Conservation (phyloP, 2,888 invertebrate species). For the Dolomedes plantarius region DNA sequence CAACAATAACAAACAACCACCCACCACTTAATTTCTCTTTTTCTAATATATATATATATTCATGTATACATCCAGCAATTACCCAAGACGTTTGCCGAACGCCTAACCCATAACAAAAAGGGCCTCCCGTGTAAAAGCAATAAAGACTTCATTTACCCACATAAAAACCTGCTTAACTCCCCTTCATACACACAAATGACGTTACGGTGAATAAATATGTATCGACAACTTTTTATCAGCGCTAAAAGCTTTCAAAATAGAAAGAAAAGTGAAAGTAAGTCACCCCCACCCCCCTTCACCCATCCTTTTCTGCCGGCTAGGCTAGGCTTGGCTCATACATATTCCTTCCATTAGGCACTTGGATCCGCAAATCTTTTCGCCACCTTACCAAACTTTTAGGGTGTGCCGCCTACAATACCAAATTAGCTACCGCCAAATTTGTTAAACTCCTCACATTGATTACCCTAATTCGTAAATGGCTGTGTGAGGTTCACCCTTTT, state of each 20-base stretch:
- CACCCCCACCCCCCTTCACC: background rate
- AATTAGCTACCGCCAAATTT: slow-evolving; percentile 50
- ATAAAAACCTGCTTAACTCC: background rate
- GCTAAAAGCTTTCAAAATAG: slow-evolving; percentile 13
- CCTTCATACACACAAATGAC: background rate
- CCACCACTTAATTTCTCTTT: too few species aligned
- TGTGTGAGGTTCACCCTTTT: slow-evolving; percentile 23
- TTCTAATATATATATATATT: too few species aligned
- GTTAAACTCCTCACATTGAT: slow-evolving; percentile 36
- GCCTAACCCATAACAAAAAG: background rate
- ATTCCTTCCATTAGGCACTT: slow-evolving; percentile 47
- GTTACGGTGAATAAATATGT: slow-evolving; percentile 42
- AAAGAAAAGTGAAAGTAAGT: slow-evolving; percentile 1
- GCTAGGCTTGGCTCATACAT: slow-evolving; percentile 51
- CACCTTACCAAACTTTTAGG: slow-evolving; percentile 20
- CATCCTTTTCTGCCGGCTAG: too few species aligned
- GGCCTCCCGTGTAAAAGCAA: background rate
- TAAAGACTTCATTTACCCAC: background rate
- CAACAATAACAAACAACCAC: too few species aligned
- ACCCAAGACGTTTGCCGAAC: background rate
- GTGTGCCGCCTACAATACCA: slow-evolving; percentile 47
- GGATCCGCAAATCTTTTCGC: slow-evolving; percentile 18
- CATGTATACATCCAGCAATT: too few species aligned
- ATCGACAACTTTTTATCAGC: slow-evolving; percentile 35
- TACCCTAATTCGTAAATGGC: slow-evolving; percentile 45